phyloP scores from a whole-genome alignment of 2,113 vertebrate genomes.

The Phalacrocorax brasilianus region DNA sequence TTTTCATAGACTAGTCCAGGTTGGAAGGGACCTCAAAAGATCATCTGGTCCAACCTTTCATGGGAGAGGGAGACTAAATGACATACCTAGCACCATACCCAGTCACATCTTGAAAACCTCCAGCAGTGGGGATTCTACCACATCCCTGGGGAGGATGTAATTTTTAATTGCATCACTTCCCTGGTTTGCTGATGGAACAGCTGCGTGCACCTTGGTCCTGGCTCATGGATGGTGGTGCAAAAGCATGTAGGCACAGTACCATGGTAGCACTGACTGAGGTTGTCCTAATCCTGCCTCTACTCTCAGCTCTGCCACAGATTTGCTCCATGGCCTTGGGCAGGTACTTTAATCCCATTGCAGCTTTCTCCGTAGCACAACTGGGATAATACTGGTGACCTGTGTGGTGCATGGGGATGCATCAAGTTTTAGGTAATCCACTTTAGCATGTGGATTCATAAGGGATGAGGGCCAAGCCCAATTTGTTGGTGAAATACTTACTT shows the following conservation, averaged over 20 bases:
- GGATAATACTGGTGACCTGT: neutral
- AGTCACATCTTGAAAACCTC: neutral
- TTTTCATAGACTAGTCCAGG: neutral
- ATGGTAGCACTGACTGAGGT: neutral
- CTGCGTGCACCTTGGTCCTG: fast-evolving
- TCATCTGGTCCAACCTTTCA: fast-evolving
- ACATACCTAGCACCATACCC: neutral
- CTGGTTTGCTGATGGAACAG: neutral
- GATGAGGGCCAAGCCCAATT: neutral
- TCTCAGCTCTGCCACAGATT: neutral
- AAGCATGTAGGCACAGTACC: neutral
- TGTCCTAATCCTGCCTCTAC: neutral
- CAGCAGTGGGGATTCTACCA: neutral
- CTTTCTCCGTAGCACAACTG: neutral
- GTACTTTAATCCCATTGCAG: neutral
- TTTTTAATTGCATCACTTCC: neutral
- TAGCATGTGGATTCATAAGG: neutral
- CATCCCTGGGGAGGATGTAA: neutral
- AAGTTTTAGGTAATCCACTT: neutral
- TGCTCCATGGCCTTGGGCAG: neutral
- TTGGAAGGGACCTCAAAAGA: neutral
- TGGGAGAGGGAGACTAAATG: neutral
- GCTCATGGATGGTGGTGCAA: neutral
- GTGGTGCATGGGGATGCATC: neutral
- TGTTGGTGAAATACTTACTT: neutral